These are phyloP conservation scores for Myotis planiceps DNA, from an alignment of 2,797 vertebrate species.

Conservation along the genomic window DNA sequence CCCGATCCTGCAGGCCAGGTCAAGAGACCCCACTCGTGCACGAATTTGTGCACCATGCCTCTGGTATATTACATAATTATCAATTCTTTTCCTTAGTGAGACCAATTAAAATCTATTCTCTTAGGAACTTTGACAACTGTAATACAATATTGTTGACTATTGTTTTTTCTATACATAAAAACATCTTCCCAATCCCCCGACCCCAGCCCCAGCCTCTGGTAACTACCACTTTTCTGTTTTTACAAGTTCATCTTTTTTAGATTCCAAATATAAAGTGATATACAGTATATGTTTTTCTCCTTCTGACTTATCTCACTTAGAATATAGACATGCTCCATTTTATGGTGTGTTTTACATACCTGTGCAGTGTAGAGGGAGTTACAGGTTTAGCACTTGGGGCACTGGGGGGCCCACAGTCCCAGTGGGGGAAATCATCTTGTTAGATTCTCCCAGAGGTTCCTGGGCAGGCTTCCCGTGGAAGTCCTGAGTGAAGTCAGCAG, in stretches of 20 bases:
- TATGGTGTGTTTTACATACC: neutral
- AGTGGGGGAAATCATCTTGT: neutral
- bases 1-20: too few relatives aligned
- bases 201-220: neutral
- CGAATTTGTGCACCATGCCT: too few relatives aligned
- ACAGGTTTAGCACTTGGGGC: neutral
- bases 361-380: too few relatives aligned
- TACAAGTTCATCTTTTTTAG: neutral
- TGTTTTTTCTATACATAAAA: neutral
- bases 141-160: neutral
- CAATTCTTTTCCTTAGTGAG: neutral
- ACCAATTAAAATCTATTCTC: neutral
- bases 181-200: too few relatives aligned
- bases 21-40: too few relatives aligned
- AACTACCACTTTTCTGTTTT: neutral
- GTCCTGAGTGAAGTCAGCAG: neutral
- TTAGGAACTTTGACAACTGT: neutral
- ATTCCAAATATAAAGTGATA: neutral
- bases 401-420: neutral
- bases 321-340: neutral
- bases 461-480: neutral
- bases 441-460: neutral
- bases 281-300: neutral
- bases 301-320: neutral
- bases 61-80: neutral